phyloP scores from a whole-genome alignment of 2,888 invertebrate species.

The Drosophila yooni region DNA sequence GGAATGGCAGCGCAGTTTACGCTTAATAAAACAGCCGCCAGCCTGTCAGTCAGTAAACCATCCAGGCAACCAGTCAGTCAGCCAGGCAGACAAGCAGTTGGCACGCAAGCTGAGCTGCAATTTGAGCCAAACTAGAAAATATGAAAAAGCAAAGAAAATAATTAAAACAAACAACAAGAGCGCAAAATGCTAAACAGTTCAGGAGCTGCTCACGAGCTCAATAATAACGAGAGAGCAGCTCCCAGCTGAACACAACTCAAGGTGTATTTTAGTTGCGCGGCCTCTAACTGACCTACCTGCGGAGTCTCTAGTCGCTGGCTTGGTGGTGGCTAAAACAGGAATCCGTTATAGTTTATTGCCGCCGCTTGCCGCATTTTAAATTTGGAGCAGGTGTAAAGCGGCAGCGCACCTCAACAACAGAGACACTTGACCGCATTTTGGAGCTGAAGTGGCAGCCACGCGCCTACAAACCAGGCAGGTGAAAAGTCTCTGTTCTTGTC shows the following conservation, averaged over 20 bases:
- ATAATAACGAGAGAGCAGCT: slow-evolving; percentile 17
- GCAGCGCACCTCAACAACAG: slow-evolving; percentile 10
- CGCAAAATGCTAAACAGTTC: slow-evolving; percentile 76
- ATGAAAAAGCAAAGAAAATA: slow-evolving; percentile 72
- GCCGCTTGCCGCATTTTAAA: slow-evolving; percentile 62
- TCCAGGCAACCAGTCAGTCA: slow-evolving; percentile 31
- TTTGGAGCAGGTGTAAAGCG: slow-evolving; percentile 77
- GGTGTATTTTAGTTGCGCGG: slow-evolving; percentile 63
- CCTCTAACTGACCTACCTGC: slow-evolving; percentile 74
- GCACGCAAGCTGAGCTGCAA: slow-evolving; percentile 66
- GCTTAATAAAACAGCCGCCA: slow-evolving; percentile 73
- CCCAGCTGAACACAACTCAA: slow-evolving; percentile 50
- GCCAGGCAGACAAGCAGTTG: slow-evolving; percentile 32
- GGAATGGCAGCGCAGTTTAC: slow-evolving; percentile 75
- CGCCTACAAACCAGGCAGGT: slow-evolving; percentile 69
- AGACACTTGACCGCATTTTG: slow-evolving; percentile 79
- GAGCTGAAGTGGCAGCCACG: slow-evolving; percentile 62
- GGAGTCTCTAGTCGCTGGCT: slow-evolving; percentile 19
- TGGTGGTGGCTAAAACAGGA: slow-evolving; percentile 76
- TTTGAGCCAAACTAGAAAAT: slow-evolving; percentile 44
- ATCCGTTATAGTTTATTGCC: slow-evolving; percentile 82
- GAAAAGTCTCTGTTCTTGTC: slow-evolving; percentile 60
- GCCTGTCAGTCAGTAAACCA: slow-evolving; percentile 47
- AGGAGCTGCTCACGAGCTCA: slow-evolving; percentile 19
- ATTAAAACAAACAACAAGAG: slow-evolving; percentile 81